These are phyloP conservation scores for Troides oblongomaculatus DNA, from an alignment of 2,888 invertebrate species.

Conservation along the genomic window DNA sequence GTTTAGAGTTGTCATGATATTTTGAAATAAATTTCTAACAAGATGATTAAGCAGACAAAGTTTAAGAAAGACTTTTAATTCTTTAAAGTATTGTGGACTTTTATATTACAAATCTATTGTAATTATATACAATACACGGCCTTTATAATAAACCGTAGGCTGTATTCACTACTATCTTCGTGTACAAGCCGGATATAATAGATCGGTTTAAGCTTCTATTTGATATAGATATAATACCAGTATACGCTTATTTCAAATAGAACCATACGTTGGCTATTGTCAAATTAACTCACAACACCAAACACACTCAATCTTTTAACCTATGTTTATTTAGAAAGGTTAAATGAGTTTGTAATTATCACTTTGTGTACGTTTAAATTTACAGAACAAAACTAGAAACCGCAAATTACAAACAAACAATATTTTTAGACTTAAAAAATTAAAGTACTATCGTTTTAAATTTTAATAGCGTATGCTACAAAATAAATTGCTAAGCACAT, in stretches of 20 bases:
- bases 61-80: not conserved
- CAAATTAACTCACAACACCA: slow-evolving; percentile 13
- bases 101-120: not conserved
- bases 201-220: slow-evolving; percentile 12
- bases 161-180: slow-evolving; percentile 14
- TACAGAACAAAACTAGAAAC: too few species aligned
- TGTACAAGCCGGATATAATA: slow-evolving; percentile 13
- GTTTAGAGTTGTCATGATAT: too few species aligned
- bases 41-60: not conserved
- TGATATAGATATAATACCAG: slow-evolving; percentile 2
- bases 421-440: too few species aligned
- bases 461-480: too few species aligned
- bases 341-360: too few species aligned
- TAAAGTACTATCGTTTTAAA: too few species aligned
- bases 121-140: slow-evolving; percentile 5
- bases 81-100: not conserved
- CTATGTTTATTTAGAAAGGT: not conserved
- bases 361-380: too few species aligned
- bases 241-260: slow-evolving; percentile 17
- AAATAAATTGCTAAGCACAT: too few species aligned
- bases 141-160: slow-evolving; percentile 4
- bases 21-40: not conserved
- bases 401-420: too few species aligned
- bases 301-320: slow-evolving; percentile 13
- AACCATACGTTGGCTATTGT: slow-evolving; percentile 20